Evolutionary conservation across 1,140 invertebrate species (phyloP).

Genomic region (Maconellicoccus hirsutus): DNA sequence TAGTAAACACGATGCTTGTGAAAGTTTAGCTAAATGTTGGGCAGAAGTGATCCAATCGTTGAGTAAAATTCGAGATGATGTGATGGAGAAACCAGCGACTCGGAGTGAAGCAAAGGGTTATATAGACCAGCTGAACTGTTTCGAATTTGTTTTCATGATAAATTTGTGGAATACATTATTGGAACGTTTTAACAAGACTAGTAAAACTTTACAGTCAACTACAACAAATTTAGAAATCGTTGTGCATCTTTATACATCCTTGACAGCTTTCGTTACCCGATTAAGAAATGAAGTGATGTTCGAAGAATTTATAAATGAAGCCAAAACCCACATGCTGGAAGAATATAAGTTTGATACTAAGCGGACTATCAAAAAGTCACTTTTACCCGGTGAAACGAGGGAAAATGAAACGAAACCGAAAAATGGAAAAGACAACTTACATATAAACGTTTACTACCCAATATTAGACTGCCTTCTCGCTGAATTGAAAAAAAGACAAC

Average conservation of each 20-base stretch:
- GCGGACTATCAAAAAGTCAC: too few relatives aligned
- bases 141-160: conserved; percentile 17
- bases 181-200: conserved; percentile 16
- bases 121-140: conserved; percentile 1
- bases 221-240: background rate
- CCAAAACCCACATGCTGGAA: too few relatives aligned
- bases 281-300: too few relatives aligned
- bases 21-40: conserved; percentile 13
- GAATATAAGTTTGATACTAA: too few relatives aligned
- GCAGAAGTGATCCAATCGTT: conserved; percentile 7
- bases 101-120: conserved; percentile 15
- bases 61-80: conserved; percentile 13
- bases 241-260: background rate
- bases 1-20: conserved; percentile 23
- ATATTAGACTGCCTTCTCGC: too few relatives aligned
- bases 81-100: conserved; percentile 2
- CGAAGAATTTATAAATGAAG: too few relatives aligned
- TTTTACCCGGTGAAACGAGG: too few relatives aligned
- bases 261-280: too few relatives aligned
- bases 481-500: too few relatives aligned
- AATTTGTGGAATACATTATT: conserved; percentile 19
- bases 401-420: too few relatives aligned
- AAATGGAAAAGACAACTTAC: too few relatives aligned
- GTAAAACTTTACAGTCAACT: background rate
- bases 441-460: too few relatives aligned